Base-by-base conservation (phyloP, 2,797 vertebrate species). In the Orestias chungarensis region DNA sequence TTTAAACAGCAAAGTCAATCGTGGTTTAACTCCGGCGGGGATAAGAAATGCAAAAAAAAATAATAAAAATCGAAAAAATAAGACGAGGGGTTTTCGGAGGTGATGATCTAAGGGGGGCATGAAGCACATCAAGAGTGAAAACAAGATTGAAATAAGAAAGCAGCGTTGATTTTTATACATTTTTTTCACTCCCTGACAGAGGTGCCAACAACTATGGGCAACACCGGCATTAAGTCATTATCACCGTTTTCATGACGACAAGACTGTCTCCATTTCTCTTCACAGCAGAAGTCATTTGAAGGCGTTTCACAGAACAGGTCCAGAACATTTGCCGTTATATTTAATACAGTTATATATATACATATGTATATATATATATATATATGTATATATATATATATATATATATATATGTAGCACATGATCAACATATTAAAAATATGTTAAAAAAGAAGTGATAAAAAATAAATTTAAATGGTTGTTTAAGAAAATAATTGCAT, bases 231-330 rank as follows among this genome's bases (percentile, higher is more conserved):
- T 68, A 78, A 77, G 50, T 87, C 84, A 82, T 86, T 84, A 85
- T 74, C 71, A 46, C 71, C 83, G 86, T 82, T 88, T 87, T 88
- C 86, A 64, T 1, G 74, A 65, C 82, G 83, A 86, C 88, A 85
- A 89, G 83, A 35, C 66, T 4, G 38, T 15, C 31, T 42, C 59
- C 23, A 20, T 35, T 61, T 61, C 11, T 40, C 40, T 61, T 61
- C 1, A 40, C 59, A 25, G 33, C 33, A 61, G 18, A 35, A 59
- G 9, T 35, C 3, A 35, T 59, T 47, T 47, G 5, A 47, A 47
- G 10, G 10, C 50, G 1, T 52, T 62, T 62, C 17, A 42, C 6
- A 42, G 59, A 42, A 42, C 6, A 25, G 6, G 12, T 40, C n/a
- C 23, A 42, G 23, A 1, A 25, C 38, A 40, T n/a, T 6, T 62